Percentiles rank a stretch among this genome's conserved stretches.
Evolutionary conservation across 2,888 invertebrate genomes (phyloP).

Genomic region (Aleiodes alternator): DNA sequence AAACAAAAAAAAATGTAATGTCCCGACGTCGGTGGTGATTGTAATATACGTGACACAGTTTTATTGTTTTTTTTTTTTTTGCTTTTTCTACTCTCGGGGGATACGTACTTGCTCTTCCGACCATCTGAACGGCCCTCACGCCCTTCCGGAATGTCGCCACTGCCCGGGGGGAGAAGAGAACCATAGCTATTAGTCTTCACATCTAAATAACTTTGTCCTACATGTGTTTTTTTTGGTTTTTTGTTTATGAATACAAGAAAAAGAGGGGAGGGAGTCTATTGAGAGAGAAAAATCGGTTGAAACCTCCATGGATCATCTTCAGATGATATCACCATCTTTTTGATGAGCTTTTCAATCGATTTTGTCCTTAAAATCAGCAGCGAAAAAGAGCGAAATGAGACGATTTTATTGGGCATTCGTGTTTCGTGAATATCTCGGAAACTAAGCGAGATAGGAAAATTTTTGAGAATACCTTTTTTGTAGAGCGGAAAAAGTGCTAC

Average conservation of each 20-base stretch:
- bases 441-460: too few species aligned
- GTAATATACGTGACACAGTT: conserved; percentile 64
- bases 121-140: conserved; percentile 99
- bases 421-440: too few species aligned
- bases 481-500: too few species aligned
- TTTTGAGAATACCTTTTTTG: too few species aligned
- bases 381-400: too few species aligned
- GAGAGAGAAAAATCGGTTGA: conserved; percentile 20
- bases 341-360: conserved; percentile 51
- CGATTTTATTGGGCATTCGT: too few species aligned
- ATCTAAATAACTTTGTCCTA: conserved; percentile 56
- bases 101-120: conserved; percentile 99
- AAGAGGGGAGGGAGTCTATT: not conserved
- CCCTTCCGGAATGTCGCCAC: conserved; percentile 99
- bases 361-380: not conserved
- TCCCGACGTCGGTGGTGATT: conserved; percentile 38
- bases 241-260: not conserved
- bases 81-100: conserved; percentile 73
- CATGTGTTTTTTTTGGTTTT: conserved; percentile 28
- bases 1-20: conserved; percentile 21
- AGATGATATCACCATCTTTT: too few species aligned
- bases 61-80: conserved; percentile 1
- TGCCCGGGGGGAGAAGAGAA: conserved; percentile 80
- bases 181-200: conserved; percentile 76
- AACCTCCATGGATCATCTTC: conserved; percentile 52